Evolutionary conservation across 2,113 vertebrate genomes (phyloP).

Genomic region (Hippolais icterina): DNA sequence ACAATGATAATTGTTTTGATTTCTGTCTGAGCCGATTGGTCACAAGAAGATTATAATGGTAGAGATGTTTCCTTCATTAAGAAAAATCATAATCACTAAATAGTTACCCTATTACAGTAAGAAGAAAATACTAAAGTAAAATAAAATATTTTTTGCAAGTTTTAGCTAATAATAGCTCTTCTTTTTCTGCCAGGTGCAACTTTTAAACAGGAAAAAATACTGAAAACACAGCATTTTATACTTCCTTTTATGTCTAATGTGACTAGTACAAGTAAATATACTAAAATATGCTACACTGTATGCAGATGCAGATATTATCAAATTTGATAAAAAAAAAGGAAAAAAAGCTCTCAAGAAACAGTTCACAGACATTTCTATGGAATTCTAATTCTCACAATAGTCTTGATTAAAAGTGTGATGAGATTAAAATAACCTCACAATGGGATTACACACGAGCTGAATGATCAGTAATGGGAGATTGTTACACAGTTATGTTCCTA

Average conservation of each 20-base stretch:
- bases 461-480: neutral
- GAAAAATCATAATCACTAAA: neutral
- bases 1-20: neutral
- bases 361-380: neutral
- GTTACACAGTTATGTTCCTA: neutral
- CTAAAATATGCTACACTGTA: neutral
- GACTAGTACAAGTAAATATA: neutral
- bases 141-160: neutral
- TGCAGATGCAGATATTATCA: neutral
- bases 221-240: neutral
- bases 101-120: neutral
- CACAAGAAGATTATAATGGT: neutral
- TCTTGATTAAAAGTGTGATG: conserved; percentile 41
- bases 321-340: neutral
- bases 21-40: neutral
- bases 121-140: neutral
- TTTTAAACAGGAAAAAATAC: neutral
- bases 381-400: conserved; percentile 17
- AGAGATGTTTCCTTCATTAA: neutral
- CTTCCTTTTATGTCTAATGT: neutral
- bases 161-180: neutral
- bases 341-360: neutral
- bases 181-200: neutral
- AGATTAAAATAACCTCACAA: conserved; percentile 21
- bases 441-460: conserved; percentile 18